Evolutionary conservation across 2,113 vertebrate genomes (phyloP), one percentile per base, ranked within the genome.

Genomic region (Sinocyclocheilus rhinocerous): DNA sequence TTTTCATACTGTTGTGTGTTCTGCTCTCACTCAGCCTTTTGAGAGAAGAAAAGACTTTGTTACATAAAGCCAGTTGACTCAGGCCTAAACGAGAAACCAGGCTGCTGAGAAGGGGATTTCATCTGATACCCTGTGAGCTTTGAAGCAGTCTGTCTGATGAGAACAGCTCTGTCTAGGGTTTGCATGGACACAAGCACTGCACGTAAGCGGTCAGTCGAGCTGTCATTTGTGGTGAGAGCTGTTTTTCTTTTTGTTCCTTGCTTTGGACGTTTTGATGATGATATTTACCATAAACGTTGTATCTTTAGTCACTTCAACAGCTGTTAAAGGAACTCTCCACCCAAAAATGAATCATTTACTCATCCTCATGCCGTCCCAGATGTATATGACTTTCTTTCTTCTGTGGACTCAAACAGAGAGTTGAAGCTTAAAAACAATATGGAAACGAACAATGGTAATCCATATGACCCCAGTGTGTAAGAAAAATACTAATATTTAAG

Each of bases 61-160:
- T 85, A 67, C 50, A 12, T 65, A 85, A 52, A 76, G 48, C 84
- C 59, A 22, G 63, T 50, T 69, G 84, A 85, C 42, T 69, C 24
- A 77, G 3, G 59, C 16, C 61, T 79, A 26, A 79, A 20, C 39
- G 75, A 29, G 83, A 76, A 50, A 76, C 36, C 59, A 63, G 55
- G 59, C 72, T 48, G 55, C 57, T 50, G 76, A 69, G 76, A 67
- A 65, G 61, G 79, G 26, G 79, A 81, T 81, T 81, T 81, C n/a
- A 81, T 81, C 59, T 81, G 59, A 81, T 48, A 81, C 79, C 77
- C 39, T 48, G 78, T 81, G 79, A 67, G 59, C n/a, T 81, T 18
- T 18, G 59, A 45, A 65, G 59, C 39, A 81, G 59, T 59, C 76
- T 79, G 52, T 80, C 59, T 67, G 79, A 48, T 26, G 36, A 81